phyloP scores from a whole-genome alignment of 1,140 invertebrate species.

The Tribolium castaneum region DNA sequence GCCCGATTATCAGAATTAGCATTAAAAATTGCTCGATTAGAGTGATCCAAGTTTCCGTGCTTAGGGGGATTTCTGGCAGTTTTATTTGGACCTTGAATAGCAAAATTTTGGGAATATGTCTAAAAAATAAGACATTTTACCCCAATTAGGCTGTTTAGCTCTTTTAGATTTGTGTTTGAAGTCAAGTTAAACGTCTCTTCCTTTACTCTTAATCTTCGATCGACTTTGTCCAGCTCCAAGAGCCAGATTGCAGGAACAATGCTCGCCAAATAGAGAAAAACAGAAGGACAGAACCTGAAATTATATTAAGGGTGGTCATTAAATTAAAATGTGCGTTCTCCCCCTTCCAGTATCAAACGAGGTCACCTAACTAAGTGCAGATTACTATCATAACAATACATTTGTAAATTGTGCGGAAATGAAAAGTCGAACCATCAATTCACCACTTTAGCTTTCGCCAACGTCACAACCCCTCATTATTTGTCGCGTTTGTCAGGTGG shows the following conservation, averaged over 20 bases:
- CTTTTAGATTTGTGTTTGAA: constrained; percentile 66
- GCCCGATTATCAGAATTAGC: constrained; percentile 86
- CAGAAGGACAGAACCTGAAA: constrained; percentile 86
- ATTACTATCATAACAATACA: constrained; percentile 32
- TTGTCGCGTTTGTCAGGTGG: constrained; percentile 6
- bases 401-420: constrained; percentile 50
- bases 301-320: no score
- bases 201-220: constrained; percentile 69
- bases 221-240: constrained; percentile 84
- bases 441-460: constrained; percentile 12
- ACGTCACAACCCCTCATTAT: constrained; percentile 38
- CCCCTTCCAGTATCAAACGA: background rate
- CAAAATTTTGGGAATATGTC: background rate
- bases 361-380: constrained; percentile 7
- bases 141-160: constrained; percentile 70
- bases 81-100: constrained; percentile 66
- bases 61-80: constrained; percentile 73
- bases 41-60: constrained; percentile 84
- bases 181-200: constrained; percentile 69
- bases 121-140: constrained; percentile 57
- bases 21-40: constrained; percentile 91
- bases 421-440: constrained; percentile 34
- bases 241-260: constrained; percentile 89
- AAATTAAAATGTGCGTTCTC: background rate
- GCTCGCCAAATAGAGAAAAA: constrained; percentile 83